Conservation (phyloP, 2,888 invertebrate genomes). For the Pristionchus japonicus region DNA sequence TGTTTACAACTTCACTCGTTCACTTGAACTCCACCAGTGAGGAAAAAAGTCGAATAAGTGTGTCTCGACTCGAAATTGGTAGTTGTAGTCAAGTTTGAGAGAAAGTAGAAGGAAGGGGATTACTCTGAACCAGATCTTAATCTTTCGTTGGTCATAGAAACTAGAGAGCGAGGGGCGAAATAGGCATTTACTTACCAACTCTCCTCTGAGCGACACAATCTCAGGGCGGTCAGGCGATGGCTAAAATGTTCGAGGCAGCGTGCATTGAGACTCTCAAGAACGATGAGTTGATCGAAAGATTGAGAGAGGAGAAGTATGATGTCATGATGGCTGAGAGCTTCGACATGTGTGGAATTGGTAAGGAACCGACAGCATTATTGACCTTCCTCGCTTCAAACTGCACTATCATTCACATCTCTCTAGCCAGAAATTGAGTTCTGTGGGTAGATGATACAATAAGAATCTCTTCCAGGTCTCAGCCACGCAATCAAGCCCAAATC, state of each 20-base stretch:
- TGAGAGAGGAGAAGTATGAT: constrained; percentile 11
- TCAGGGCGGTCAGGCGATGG: constrained; percentile 23
- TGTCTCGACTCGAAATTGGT: too few relatives aligned
- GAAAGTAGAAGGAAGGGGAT: background rate
- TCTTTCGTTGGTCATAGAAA: too few relatives aligned
- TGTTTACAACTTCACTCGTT: background rate
- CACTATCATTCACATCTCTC: too few relatives aligned
- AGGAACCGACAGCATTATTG: background rate
- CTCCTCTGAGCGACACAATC: too few relatives aligned
- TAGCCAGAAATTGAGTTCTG: too few relatives aligned
- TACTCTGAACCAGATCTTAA: too few relatives aligned
- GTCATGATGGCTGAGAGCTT: constrained; percentile 24
- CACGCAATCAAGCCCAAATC: constrained; percentile 15
- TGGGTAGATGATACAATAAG: too few relatives aligned
- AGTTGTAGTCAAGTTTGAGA: too few relatives aligned
- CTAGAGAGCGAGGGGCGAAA: too few relatives aligned
- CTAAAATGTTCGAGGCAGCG: background rate
- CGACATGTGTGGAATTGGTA: constrained; percentile 16
- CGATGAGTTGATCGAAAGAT: background rate
- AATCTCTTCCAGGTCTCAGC: background rate
- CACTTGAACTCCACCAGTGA: background rate
- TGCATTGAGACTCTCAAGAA: constrained; percentile 6
- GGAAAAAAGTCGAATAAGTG: background rate
- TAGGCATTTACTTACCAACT: too few relatives aligned
- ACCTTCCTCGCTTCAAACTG: too few relatives aligned